Evolutionary conservation across 2,113 vertebrate species (phyloP).

Genomic region (Lanius collurio): DNA sequence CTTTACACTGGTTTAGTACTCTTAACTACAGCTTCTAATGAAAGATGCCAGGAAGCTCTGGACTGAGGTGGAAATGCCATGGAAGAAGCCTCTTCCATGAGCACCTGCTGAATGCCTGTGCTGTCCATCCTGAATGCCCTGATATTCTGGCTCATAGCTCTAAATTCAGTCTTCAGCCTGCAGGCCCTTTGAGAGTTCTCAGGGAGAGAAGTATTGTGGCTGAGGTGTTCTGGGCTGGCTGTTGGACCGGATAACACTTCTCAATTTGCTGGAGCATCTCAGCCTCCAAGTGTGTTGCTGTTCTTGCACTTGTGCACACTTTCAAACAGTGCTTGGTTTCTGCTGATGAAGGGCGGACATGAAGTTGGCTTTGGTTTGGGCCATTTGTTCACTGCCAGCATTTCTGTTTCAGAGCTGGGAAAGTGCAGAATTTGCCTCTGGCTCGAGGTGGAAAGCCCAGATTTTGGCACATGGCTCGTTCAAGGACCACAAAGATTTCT

Average conservation of each 20-base stretch:
- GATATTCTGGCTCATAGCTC: neutral
- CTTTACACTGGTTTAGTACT: neutral
- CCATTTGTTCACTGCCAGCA: neutral
- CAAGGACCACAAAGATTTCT: neutral
- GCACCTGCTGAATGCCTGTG: neutral
- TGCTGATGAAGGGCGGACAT: neutral
- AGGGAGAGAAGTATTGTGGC: neutral
- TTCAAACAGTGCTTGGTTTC: neutral
- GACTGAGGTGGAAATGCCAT: neutral
- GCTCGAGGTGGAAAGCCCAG: neutral
- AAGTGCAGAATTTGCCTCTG: neutral
- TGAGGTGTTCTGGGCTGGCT: neutral
- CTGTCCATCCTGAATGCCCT: neutral
- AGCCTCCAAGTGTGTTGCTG: neutral
- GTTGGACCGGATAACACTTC: neutral
- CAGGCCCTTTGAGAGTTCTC: neutral
- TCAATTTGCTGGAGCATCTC: neutral
- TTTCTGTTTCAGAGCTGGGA: neutral
- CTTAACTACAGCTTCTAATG: neutral
- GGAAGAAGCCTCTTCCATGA: neutral
- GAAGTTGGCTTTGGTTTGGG: neutral
- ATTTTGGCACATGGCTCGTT: neutral
- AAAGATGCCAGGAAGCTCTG: neutral
- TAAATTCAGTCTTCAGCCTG: neutral
- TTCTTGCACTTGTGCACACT: neutral